phyloP scores from a whole-genome alignment of 2,797 vertebrate species.

The Dermochelys coriacea region DNA sequence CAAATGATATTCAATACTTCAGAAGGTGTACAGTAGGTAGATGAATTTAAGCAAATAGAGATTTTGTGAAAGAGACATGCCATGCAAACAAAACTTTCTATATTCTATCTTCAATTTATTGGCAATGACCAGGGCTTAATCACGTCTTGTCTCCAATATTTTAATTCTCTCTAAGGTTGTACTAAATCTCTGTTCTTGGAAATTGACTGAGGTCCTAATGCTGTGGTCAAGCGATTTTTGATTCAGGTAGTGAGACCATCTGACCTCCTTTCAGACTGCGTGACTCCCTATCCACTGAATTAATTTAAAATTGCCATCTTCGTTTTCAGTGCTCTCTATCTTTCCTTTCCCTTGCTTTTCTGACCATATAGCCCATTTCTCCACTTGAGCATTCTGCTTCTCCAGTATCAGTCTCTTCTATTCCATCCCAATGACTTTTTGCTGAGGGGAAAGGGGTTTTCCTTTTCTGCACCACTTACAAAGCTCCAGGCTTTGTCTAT shows the following conservation, averaged over 20 bases:
- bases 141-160: background rate
- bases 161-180: background rate
- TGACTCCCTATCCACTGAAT: too few relatives aligned
- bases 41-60: background rate
- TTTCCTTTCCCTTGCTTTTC: too few relatives aligned
- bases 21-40: background rate
- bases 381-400: background rate
- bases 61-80: background rate
- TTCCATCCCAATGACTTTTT: background rate
- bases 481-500: too few relatives aligned
- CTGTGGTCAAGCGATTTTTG: too few relatives aligned
- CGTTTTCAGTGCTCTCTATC: too few relatives aligned
- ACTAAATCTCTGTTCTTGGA: background rate
- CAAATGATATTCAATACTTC: accelerated
- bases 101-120: background rate
- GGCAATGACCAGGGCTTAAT: background rate
- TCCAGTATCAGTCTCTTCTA: background rate
- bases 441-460: too few relatives aligned
- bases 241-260: too few relatives aligned
- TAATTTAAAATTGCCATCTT: too few relatives aligned
- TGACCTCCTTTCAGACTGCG: too few relatives aligned
- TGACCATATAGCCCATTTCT: too few relatives aligned
- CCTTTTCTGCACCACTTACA: too few relatives aligned
- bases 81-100: background rate
- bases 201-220: too few relatives aligned